Conservation (phyloP, 2,113 vertebrate species). For the Danionella cerebrum region DNA sequence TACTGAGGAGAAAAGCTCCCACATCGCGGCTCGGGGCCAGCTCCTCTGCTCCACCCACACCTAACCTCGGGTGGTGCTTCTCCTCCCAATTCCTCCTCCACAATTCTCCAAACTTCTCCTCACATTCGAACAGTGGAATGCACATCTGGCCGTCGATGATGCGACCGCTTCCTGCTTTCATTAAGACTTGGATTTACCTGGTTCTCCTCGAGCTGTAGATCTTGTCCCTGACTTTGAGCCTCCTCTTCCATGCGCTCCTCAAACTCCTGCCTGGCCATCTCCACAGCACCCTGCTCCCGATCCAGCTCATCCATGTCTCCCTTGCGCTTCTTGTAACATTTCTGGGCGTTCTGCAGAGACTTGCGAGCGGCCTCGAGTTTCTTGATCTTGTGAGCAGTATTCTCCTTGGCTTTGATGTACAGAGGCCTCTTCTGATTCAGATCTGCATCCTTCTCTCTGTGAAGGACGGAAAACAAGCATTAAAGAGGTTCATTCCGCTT, state of each 20-base stretch:
- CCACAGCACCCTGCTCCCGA: slow-evolving; percentile 84
- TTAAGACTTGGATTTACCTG: slow-evolving; percentile 73
- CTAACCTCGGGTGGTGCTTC: no score
- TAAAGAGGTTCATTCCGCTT: no score
- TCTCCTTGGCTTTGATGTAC: slow-evolving; percentile 97
- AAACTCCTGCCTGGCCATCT: slow-evolving; percentile 85
- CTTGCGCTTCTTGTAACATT: slow-evolving; percentile 80
- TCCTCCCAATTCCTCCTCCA: no score
- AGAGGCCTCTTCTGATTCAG: slow-evolving; percentile 91
- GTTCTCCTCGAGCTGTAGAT: slow-evolving; percentile 88
- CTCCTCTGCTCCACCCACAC: no score
- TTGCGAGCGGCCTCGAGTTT: slow-evolving; percentile 79
- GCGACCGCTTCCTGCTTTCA: no score
- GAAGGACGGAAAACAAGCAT: slow-evolving; percentile 50
- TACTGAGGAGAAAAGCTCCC: no score
- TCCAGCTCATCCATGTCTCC: slow-evolving; percentile 94
- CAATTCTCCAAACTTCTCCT: no score
- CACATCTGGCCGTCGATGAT: no score
- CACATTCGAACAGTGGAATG: no score
- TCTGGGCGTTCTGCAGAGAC: slow-evolving; percentile 77
- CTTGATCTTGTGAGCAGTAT: slow-evolving; percentile 95
- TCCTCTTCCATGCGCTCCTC: slow-evolving; percentile 96
- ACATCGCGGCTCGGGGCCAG: no score
- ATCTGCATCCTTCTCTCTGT: slow-evolving; percentile 88
- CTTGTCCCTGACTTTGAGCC: slow-evolving; percentile 89